phyloP scores from a whole-genome alignment of 2,888 invertebrate species.

The Sceliomorpha sp. region DNA sequence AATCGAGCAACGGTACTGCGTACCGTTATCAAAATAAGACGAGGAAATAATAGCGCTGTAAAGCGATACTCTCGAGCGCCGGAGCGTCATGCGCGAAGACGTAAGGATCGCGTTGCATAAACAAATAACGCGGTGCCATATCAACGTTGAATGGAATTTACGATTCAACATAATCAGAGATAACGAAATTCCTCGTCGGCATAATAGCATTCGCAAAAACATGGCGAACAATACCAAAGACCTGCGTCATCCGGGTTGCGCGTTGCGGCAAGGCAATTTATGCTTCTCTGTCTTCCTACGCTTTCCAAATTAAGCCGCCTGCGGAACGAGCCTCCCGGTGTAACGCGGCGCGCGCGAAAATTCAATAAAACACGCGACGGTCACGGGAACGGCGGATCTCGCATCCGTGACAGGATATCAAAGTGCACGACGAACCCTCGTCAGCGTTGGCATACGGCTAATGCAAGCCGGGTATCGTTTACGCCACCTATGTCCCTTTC shows the following conservation, averaged over 20 bases:
- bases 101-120: conserved; percentile 30
- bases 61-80: no score
- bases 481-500: conserved; percentile 48
- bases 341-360: conserved; percentile 39
- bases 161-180: conserved; percentile 38
- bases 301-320: conserved; percentile 40
- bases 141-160: conserved; percentile 36
- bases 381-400: neutral
- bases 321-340: conserved; percentile 16
- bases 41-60: conserved; percentile 14
- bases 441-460: conserved; percentile 29
- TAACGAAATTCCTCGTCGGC: conserved; percentile 39
- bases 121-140: conserved; percentile 6
- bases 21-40: no score
- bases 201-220: conserved; percentile 32
- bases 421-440: conserved; percentile 56
- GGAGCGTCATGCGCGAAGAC: conserved; percentile 3
- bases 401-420: conserved; percentile 52
- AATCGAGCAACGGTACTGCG: no score
- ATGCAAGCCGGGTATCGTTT: conserved; percentile 47
- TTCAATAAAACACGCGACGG: conserved; percentile 31
- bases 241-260: conserved; percentile 8
- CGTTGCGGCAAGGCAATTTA: conserved; percentile 37
- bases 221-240: conserved; percentile 25
- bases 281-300: conserved; percentile 36